Evolutionary conservation across 2,888 invertebrate species (phyloP).

Genomic region (Noctuana brunneofusca): DNA sequence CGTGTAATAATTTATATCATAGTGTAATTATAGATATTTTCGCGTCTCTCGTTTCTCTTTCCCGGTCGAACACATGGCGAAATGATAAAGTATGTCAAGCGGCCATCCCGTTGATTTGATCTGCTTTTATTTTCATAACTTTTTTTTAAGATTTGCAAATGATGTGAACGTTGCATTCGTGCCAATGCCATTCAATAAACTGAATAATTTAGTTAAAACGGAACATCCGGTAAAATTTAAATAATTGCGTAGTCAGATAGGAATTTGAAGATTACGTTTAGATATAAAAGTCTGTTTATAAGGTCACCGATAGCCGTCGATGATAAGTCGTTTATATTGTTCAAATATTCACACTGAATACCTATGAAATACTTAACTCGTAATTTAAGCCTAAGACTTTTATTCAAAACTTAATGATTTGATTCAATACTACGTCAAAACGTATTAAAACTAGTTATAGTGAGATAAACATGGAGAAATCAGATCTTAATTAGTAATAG

Average conservation of each 20-base stretch:
- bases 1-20: no score
- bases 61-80: not conserved
- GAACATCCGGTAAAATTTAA: constrained; percentile 10
- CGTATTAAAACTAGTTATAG: no score
- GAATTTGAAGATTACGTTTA: not conserved
- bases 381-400: no score
- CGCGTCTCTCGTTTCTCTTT: not conserved
- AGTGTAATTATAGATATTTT: no score
- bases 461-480: no score
- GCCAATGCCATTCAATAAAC: constrained; percentile 1
- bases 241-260: not conserved
- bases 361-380: no score
- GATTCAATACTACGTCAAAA: no score
- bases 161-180: not conserved
- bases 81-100: not conserved
- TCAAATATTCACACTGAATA: no score
- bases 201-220: constrained; percentile 3
- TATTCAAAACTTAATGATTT: no score
- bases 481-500: no score
- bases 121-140: not conserved
- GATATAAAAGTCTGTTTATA: not conserved
- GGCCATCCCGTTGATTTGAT: not conserved
- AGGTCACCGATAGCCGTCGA: not conserved
- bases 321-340: not conserved
- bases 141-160: not conserved